Base-by-base conservation (phyloP, 1,140 invertebrate species). In the Drosophila pruinosa region DNA sequence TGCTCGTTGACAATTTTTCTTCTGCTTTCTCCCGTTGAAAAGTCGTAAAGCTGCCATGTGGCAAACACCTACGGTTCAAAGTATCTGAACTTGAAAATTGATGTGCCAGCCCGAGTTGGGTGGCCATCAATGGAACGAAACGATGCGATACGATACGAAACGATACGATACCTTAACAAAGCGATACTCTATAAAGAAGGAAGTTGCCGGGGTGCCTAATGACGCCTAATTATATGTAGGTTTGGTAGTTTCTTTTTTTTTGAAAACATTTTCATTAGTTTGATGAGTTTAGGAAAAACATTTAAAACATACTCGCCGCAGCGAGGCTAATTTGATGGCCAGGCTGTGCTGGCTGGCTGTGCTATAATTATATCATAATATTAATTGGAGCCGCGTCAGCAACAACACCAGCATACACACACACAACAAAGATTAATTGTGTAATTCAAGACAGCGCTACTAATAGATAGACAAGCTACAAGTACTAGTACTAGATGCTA, bases 341-440 rank as follows among this genome's bases (percentile, higher is more conserved):
- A 58, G 76, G 64, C 75, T 50, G 50, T 65, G 71, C 39, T 43
- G 54, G 45, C 56, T n/a, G n/a, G n/a, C n/a, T n/a, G n/a, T n/a
- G n/a, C n/a, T 62, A 64, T 88, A 85, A 85, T 85, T 85, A 85
- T 78, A 81, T 77, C 72, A 85, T 86, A 50, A 85, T 81, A 86
- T 85, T 88, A 85, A 86, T 85, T 85, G 73, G 69, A 81, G 53
- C 45, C 43, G 31, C 50, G 43, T 48, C 28, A 57, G 61, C 75
- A 31, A 22, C 45, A 38, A 57, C 34, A 41, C 5, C 21, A 26
- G n/a, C 19, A 43, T 7, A 2, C 15, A 19, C 3, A 45, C 41
- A 45, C 21, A 63, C 39, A 71, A 72, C 80, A 72, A 74, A 85
- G 81, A 85, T 80, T 86, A 85, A 85, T 85, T 47, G 77, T 59